Evolutionary conservation across 2,113 vertebrate species (phyloP), one percentile per base, ranked within the genome.

Genomic region (Mesoclemmys tuberculata): DNA sequence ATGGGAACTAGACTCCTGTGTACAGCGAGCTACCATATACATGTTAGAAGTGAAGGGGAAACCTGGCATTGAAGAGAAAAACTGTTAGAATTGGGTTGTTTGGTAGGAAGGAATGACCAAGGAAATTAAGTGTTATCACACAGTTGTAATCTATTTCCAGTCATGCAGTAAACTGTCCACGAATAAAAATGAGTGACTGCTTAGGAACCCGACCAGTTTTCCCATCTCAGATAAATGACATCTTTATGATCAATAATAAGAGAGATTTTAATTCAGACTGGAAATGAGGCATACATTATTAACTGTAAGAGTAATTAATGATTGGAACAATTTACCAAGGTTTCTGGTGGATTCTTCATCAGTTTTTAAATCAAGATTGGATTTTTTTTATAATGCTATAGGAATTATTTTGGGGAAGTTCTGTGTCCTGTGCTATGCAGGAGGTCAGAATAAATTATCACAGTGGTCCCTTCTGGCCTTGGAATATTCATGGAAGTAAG

Each of bases 1-100:
- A n/a, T 7, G 9, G 48, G 6, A 11, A 4, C 78, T 61, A 79
- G 7, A 1, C 0, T 4, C 4, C 21, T n/a, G 4, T 10, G 21
- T 38, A 38, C 38, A 13, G n/a, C 41, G 68, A 1, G 31, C 85
- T 89, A 1, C 71, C 35, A 0, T 2, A 8, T 41, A 38, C 18
- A 11, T 12, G 11, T 5, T 49, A 3, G 3, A 29, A 64, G 80
- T 4, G 49, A 82, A 35, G n/a, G 48, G 44, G 41, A 4, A 35
- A 22, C 14, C 5, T 51, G 51, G 29, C 0, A 1, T 13, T 16
- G 44, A 55, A 44, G 11, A 86, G 27, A 68, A 10, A 6, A 44
- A 1, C 21, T 48, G 3, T 13, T 31, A 31, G 78, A 61, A 48
- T 13, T 68, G 31, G 41, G 18, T 84, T 56, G n/a, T 27, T 24